phyloP scores from a whole-genome alignment of 2,797 vertebrate genomes.

The Momotus momota region DNA sequence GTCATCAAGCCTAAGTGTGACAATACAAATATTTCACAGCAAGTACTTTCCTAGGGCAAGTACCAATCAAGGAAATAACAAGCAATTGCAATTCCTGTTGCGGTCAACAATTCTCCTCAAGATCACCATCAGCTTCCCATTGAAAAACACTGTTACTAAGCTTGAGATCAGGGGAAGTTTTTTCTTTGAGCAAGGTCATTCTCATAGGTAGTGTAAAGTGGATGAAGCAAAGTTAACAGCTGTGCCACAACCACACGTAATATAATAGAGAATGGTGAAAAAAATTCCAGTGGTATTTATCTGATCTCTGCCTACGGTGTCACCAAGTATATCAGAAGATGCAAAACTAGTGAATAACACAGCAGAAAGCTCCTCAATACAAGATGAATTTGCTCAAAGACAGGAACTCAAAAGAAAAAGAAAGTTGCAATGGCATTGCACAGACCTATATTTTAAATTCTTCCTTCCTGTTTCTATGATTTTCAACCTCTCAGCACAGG shows the following conservation, averaged over 20 bases:
- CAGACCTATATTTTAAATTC: background rate
- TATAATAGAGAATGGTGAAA: constrained; percentile 45
- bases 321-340: background rate
- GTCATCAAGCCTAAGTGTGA: background rate
- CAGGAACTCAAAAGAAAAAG: background rate
- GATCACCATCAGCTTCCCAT: background rate
- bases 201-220: background rate
- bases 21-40: background rate
- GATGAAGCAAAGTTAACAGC: background rate
- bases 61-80: background rate
- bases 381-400: constrained; percentile 18
- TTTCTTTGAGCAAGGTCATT: background rate
- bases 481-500: background rate
- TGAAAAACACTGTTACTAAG: background rate
- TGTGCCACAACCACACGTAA: background rate
- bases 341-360: background rate
- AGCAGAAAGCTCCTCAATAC: background rate
- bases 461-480: background rate
- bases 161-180: background rate
- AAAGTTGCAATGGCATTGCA: background rate
- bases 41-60: background rate
- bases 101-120: background rate
- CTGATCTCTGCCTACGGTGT: background rate
- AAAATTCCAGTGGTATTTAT: background rate
- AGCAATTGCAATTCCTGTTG: background rate